These are phyloP conservation scores for Poeciliopsis presidionis DNA, from an alignment of 2,797 vertebrate genomes.

Conservation along the genomic window DNA sequence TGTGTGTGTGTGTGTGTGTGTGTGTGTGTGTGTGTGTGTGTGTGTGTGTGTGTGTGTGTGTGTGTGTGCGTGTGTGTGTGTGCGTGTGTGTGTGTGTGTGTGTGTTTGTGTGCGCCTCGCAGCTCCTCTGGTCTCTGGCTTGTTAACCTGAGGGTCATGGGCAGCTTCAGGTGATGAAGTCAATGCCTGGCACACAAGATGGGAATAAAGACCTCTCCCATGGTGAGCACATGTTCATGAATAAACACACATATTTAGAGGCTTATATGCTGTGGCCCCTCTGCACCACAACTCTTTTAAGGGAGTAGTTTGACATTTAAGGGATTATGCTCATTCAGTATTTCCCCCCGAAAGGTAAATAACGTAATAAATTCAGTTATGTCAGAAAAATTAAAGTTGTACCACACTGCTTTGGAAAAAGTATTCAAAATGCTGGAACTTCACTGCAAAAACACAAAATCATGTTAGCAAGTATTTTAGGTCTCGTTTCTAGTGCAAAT, in stretches of 20 bases:
- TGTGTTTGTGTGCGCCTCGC: constrained; percentile 33
- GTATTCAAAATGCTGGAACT: background rate
- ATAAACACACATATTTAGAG: constrained; percentile 51
- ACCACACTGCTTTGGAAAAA: background rate
- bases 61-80: too few species aligned
- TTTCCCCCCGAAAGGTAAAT: background rate
- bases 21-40: too few species aligned
- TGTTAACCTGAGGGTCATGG: constrained; percentile 77
- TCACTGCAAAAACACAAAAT: too few species aligned
- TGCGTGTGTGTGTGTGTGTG: constrained; percentile 26
- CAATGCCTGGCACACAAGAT: constrained; percentile 68
- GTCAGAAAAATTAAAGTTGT: background rate
- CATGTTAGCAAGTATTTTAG: too few species aligned
- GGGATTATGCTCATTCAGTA: background rate
- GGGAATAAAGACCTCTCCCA: constrained; percentile 68
- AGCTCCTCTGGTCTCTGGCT: constrained; percentile 71
- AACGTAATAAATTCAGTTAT: background rate
- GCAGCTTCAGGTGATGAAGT: constrained; percentile 75
- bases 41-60: too few species aligned
- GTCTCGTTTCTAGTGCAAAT: too few species aligned
- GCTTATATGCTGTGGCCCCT: constrained; percentile 14
- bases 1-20: too few species aligned
- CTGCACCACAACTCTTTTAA: constrained; percentile 15
- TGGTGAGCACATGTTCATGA: constrained; percentile 44
- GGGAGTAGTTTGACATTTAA: constrained; percentile 20